phyloP scores from a whole-genome alignment of 2,113 vertebrate genomes.

The Sterna hirundo region DNA sequence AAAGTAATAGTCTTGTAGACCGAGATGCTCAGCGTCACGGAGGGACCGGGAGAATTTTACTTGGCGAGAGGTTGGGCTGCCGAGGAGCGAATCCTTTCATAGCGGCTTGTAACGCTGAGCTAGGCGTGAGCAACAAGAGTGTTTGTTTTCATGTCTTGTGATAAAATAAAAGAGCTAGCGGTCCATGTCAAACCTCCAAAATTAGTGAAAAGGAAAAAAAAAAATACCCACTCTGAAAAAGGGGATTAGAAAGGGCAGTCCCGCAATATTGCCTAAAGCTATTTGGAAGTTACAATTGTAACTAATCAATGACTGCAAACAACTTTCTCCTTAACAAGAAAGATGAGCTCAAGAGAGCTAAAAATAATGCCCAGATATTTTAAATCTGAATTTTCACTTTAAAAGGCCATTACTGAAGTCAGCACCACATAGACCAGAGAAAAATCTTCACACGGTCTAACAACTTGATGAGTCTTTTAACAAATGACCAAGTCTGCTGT shows the following conservation, averaged over 20 bases:
- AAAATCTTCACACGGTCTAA: constrained; percentile 10
- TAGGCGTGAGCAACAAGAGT: not conserved
- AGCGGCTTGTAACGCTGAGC: rapidly evolving
- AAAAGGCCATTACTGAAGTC: not conserved
- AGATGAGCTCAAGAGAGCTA: not conserved
- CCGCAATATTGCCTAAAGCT: not conserved
- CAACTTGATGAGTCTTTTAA: not conserved
- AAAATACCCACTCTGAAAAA: not conserved
- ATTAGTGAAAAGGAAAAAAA: not conserved
- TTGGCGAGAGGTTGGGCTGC: not conserved
- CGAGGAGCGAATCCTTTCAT: not conserved
- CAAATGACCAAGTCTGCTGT: not conserved
- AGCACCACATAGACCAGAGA: not conserved
- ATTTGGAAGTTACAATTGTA: not conserved
- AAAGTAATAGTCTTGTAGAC: not conserved
- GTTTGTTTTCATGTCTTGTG: not conserved
- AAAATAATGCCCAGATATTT: constrained; percentile 8
- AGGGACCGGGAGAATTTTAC: not conserved
- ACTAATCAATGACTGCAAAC: constrained; percentile 29
- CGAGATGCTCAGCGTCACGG: rapidly evolving
- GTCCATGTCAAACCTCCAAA: not conserved
- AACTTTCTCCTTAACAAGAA: constrained; percentile 1
- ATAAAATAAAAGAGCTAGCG: not conserved
- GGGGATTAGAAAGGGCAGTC: not conserved
- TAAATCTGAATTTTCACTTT: constrained; percentile 25